Conservation (phyloP, 2,797 vertebrate genomes). For the Phataginus tricuspis region DNA sequence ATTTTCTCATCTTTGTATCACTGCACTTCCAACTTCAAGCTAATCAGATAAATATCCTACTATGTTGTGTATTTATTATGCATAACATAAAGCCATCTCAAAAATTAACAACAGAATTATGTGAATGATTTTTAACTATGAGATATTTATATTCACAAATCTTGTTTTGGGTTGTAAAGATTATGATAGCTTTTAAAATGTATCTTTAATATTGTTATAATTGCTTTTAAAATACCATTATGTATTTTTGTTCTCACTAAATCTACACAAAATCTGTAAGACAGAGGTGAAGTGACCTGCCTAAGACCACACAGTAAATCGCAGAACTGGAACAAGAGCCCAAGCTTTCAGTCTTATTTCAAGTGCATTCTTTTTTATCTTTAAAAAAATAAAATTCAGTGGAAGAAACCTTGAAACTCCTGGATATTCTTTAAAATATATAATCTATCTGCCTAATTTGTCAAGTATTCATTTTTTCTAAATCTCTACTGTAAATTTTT, state of each 20-base stretch:
- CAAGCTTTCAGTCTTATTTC: neutral
- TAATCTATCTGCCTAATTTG: neutral
- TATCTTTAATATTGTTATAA: neutral
- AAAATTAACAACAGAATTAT: neutral
- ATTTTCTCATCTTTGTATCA: neutral
- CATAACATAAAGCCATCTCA: neutral
- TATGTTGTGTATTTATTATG: neutral
- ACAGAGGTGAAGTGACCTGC: neutral
- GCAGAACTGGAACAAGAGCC: neutral
- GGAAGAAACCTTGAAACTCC: neutral
- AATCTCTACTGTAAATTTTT: neutral
- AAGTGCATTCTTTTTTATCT: neutral
- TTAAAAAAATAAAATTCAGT: neutral
- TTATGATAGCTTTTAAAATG: neutral
- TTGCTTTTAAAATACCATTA: neutral
- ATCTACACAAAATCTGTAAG: neutral
- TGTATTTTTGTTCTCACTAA: neutral
- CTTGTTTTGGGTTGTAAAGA: neutral
- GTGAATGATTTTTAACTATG: neutral
- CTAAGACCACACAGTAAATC: neutral
- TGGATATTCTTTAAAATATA: neutral
- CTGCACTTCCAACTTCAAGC: neutral
- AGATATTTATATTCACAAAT: neutral
- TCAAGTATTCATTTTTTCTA: neutral
- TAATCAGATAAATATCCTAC: neutral